Evolutionary conservation across 2,113 vertebrate species (phyloP).

Genomic region (Gallinago paraguaiae): DNA sequence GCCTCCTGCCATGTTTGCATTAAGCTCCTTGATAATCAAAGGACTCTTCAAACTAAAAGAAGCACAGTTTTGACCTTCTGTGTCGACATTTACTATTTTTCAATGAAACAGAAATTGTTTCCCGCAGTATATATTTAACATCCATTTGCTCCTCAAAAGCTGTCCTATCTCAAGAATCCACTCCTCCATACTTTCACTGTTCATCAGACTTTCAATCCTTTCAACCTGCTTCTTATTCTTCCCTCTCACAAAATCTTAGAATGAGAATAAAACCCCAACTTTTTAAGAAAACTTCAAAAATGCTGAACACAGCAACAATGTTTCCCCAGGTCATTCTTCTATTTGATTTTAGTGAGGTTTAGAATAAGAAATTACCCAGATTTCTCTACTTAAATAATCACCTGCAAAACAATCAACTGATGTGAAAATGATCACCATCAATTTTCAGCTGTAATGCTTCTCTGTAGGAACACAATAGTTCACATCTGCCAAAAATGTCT

Average conservation of each 20-base stretch:
- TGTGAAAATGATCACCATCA: neutral
- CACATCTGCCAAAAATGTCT: neutral
- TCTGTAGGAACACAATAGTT: neutral
- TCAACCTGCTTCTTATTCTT: neutral
- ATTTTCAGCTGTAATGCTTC: neutral
- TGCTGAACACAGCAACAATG: neutral
- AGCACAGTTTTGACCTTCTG: neutral
- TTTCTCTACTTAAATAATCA: neutral
- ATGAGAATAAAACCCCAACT: neutral
- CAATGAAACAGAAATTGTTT: neutral
- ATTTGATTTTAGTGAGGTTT: neutral
- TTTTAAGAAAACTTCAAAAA: neutral
- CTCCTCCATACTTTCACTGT: neutral
- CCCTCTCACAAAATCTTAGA: neutral
- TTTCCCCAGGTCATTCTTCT: neutral
- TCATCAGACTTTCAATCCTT: neutral
- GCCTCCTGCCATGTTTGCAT: neutral
- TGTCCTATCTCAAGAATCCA: neutral
- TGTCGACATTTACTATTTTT: neutral
- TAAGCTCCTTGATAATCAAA: neutral
- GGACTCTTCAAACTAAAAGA: neutral
- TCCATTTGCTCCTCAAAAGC: neutral
- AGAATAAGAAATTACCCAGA: neutral
- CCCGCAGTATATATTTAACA: neutral
- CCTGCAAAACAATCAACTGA: neutral